phyloP scores from a whole-genome alignment of 2,797 vertebrate genomes.

The Pseudochaenichthys georgianus region DNA sequence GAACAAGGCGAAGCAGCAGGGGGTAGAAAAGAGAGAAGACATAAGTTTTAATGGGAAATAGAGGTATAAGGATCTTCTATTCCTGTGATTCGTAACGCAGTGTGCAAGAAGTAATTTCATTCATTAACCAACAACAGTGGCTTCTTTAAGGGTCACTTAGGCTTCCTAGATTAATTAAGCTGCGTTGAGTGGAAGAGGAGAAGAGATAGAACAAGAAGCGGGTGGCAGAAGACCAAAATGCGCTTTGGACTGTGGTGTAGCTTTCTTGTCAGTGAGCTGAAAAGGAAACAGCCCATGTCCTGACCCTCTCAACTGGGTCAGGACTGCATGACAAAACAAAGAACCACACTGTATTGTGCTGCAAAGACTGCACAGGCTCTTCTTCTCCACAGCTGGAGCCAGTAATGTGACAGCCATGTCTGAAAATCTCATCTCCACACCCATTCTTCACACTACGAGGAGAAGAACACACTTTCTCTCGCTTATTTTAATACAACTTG shows the following conservation, averaged over 20 bases:
- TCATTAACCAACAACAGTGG: slow-evolving; percentile 49
- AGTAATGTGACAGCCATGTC: slow-evolving; percentile 78
- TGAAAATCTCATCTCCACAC: slow-evolving; percentile 79
- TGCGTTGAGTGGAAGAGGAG: slow-evolving; percentile 27
- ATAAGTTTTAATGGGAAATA: background rate
- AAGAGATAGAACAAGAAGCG: slow-evolving; percentile 23
- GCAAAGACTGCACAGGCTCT: slow-evolving; percentile 36
- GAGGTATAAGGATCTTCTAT: slow-evolving; percentile 34
- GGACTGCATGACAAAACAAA: slow-evolving; percentile 50
- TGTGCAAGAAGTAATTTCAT: slow-evolving; percentile 63
- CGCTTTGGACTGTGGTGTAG: slow-evolving; percentile 6
- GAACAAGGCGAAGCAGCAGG: slow-evolving; percentile 1
- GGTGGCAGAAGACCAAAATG: slow-evolving; percentile 29
- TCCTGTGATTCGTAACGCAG: slow-evolving; percentile 52
- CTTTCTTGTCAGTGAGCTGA: slow-evolving; percentile 44
- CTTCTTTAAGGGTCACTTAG: slow-evolving; percentile 70
- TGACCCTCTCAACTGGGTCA: slow-evolving; percentile 27
- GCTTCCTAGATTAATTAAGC: slow-evolving; percentile 72
- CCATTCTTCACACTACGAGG: slow-evolving; percentile 50
- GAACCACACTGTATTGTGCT: slow-evolving; percentile 31
- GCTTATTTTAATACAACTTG: slow-evolving; percentile 65
- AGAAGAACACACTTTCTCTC: slow-evolving; percentile 53
- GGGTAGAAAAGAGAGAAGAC: background rate
- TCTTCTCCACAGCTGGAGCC: slow-evolving; percentile 62
- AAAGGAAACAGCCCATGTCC: slow-evolving; percentile 46